Evolutionary conservation across 2,797 vertebrate species (phyloP), one percentile per base, ranked within the genome.

Genomic region (Pantherophis vulpinus): DNA sequence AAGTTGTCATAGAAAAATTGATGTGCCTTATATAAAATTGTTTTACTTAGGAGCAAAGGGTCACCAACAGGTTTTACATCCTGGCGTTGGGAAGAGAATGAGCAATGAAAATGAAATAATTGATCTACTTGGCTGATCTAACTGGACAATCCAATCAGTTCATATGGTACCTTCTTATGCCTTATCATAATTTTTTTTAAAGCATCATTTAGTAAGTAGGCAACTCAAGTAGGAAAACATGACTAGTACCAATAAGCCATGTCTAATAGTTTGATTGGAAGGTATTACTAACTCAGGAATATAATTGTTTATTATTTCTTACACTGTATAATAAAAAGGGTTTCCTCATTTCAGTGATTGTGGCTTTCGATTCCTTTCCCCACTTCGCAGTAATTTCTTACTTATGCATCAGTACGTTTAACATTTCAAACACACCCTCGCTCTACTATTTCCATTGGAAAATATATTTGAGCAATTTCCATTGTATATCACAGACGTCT

Each of bases 51-150:
- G 93, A 95, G 94, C 79, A 96, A 96, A 27, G 29, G 9, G 18
- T 94, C 94, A 61, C 90, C 94, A 94, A 89, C 92, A 87, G 93
- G 96, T 95, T 95, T 96, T 93, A 92, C 20, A 91, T 5, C 18
- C 3, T n/a, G 91, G 18, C 13, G 89, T 91, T 86, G 87, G 88
- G 93, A 92, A 83, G 20, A 20, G 91, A 23, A 37, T n/a, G 7
- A 7, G 29, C 12, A 93, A 91, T 23, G n/a, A 51, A 58, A 56
- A 90, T 14, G 23, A 63, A 88, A 88, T 23, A 92, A 6, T 42
- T 20, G 23, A 55, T 3, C 66, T 37, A 37, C 2, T 18, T 92
- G 87, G 92, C 61, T 86, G 4, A 12, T 63, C 14, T 23, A 4
- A 5, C 93, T 92, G 86, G 91, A 56, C 88, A 93, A 93, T 93